A percentile compares a stretch with the other conserved stretches of the same genome.
These are phyloP conservation scores for Microcaecilia unicolor DNA, from an alignment of 2,797 vertebrate species.

Conservation along the genomic window DNA sequence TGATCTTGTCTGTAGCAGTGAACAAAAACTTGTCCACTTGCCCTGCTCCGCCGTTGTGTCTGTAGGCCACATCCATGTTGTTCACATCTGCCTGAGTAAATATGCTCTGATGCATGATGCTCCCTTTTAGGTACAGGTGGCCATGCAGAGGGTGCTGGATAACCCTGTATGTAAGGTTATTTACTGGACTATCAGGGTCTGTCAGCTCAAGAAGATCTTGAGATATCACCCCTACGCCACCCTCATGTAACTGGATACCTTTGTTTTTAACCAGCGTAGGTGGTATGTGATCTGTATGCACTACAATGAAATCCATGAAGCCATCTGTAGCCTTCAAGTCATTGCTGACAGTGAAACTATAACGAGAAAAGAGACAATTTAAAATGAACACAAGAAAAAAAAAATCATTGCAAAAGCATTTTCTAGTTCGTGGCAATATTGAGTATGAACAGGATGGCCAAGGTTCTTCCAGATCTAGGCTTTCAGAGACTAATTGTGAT, in stretches of 20 bases:
- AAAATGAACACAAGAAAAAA: too few species aligned
- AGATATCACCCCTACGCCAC: constrained; percentile 23
- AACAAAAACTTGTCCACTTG: constrained; percentile 52
- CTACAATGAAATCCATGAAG: constrained; percentile 32
- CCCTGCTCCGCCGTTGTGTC: constrained; percentile 22
- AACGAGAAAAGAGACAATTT: not conserved
- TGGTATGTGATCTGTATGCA: constrained; percentile 41
- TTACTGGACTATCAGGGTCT: constrained; percentile 44
- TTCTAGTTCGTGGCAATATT: too few species aligned
- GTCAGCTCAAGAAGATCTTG: constrained; percentile 41
- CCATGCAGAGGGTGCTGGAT: constrained; percentile 40
- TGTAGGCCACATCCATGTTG: constrained; percentile 42
- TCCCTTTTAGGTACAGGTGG: constrained; percentile 40
- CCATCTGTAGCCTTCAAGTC: constrained; percentile 37
- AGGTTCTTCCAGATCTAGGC: too few species aligned
- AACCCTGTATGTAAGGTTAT: constrained; percentile 42
- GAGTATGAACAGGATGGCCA: too few species aligned
- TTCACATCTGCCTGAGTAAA: constrained; percentile 58
- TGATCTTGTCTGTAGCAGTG: constrained; percentile 46
- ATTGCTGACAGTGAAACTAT: constrained; percentile 62
- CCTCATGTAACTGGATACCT: constrained; percentile 41
- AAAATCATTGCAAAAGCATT: too few species aligned
- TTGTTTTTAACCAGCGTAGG: constrained; percentile 41
- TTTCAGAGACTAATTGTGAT: too few species aligned
- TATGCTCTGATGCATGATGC: not conserved